phyloP scores from a whole-genome alignment of 2,888 invertebrate genomes.

The Mesodorylaimus sp. region DNA sequence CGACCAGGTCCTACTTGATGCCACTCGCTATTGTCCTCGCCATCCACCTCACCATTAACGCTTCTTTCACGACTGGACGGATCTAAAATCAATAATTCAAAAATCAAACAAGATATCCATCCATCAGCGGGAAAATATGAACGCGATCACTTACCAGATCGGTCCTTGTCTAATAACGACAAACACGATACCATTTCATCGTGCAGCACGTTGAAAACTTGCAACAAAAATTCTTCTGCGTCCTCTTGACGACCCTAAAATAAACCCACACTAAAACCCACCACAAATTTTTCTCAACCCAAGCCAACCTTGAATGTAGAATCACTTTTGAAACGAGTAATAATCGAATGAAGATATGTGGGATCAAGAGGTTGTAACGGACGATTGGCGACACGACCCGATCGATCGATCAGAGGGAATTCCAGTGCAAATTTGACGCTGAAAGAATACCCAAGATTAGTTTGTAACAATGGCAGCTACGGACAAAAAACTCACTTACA shows the following conservation, averaged over 20 bases:
- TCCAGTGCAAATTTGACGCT: slow-evolving; percentile 6
- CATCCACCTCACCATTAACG: slow-evolving; percentile 7
- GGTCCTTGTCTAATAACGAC: too few species aligned
- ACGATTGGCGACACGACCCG: not conserved
- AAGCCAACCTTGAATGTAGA: slow-evolving; percentile 9
- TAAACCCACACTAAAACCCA: not conserved
- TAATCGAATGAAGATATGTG: slow-evolving; percentile 4
- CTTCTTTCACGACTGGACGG: slow-evolving; percentile 1
- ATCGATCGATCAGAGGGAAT: not conserved
- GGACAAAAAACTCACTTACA: slow-evolving; percentile 1
- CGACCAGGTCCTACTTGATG: slow-evolving; percentile 31
- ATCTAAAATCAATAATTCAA: not conserved
- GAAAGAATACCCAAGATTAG: not conserved
- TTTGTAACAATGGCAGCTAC: not conserved
- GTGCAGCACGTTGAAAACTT: slow-evolving; percentile 73
- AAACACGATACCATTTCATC: slow-evolving; percentile 86
- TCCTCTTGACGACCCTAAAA: slow-evolving; percentile 66
- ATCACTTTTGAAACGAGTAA: slow-evolving; percentile 1
- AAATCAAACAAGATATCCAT: too few species aligned
- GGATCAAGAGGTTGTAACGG: slow-evolving; percentile 5
- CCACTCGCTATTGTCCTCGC: slow-evolving; percentile 9
- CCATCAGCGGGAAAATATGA: too few species aligned
- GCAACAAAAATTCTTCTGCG: slow-evolving; percentile 86
- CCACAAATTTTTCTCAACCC: not conserved
- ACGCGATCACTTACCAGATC: too few species aligned